Conservation (phyloP, 1,140 invertebrate species). For the Aphelenchoides avenae region DNA sequence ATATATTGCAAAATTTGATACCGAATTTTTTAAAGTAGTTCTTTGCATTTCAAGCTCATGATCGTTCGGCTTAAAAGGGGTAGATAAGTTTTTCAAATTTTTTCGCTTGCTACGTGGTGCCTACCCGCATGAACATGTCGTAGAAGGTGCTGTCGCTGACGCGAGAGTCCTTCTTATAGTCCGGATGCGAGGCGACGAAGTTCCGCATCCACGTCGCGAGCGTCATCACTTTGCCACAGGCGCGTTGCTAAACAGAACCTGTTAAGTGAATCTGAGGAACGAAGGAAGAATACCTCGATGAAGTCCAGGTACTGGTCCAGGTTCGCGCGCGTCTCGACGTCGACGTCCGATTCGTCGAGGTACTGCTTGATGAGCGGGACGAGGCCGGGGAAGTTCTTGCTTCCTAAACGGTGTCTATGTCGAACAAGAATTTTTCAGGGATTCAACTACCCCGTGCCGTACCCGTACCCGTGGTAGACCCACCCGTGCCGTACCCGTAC, state of each 20-base stretch:
- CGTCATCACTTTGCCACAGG: slow-evolving; percentile 66
- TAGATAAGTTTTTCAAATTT: no score
- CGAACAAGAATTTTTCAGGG: no score
- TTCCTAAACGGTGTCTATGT: no score
- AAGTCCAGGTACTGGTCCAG: slow-evolving; percentile 92
- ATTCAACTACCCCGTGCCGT: no score
- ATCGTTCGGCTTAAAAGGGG: no score
- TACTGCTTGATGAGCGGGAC: slow-evolving; percentile 88
- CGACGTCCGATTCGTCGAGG: slow-evolving; percentile 84
- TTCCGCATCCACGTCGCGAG: slow-evolving; percentile 85
- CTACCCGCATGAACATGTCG: slow-evolving; percentile 70
- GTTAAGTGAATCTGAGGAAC: slow-evolving; percentile 25
- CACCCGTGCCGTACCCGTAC: no score
- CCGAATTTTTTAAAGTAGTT: no score
- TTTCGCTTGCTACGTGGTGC: no score
- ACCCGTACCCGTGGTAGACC: no score
- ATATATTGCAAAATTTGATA: no score
- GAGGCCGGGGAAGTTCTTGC: slow-evolving; percentile 82
- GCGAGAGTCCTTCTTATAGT: slow-evolving; percentile 82
- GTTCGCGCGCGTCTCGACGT: slow-evolving; percentile 91
- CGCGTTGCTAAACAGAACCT: slow-evolving; percentile 43
- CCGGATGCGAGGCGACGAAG: slow-evolving; percentile 80
- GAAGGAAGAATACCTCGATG: slow-evolving; percentile 67
- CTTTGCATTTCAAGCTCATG: no score
- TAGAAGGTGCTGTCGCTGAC: slow-evolving; percentile 85